These are phyloP conservation scores for Formica selysi DNA, from an alignment of 1,140 invertebrate genomes.

Conservation along the genomic window DNA sequence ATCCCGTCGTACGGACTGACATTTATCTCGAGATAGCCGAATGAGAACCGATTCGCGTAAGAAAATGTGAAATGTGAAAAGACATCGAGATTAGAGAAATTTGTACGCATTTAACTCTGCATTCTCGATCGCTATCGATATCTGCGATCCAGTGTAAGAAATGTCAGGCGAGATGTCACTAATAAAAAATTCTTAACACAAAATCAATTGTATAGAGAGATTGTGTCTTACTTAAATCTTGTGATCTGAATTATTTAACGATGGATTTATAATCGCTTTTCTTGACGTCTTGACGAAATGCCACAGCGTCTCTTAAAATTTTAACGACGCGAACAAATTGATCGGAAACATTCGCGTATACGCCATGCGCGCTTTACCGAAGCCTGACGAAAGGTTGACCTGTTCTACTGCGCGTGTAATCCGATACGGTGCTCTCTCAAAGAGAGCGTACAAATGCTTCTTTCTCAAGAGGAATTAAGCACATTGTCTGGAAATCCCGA, in stretches of 20 bases:
- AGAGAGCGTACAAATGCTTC: not conserved
- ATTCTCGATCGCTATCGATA: not conserved
- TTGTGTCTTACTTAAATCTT: not conserved
- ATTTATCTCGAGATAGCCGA: not conserved
- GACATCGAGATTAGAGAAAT: not conserved
- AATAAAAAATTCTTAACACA: not conserved
- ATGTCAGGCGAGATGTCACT: not conserved
- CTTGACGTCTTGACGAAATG: not conserved
- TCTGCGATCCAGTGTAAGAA: not conserved
- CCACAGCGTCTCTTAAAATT: not conserved
- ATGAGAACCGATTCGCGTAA: not conserved
- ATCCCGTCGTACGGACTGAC: not conserved
- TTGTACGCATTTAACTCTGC: not conserved
- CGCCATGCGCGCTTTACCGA: slow-evolving; percentile 3
- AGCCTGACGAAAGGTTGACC: slow-evolving; percentile 25
- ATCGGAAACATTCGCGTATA: not conserved
- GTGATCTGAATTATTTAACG: not conserved
- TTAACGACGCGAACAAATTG: not conserved
- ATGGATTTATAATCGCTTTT: not conserved
- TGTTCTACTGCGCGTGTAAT: slow-evolving; percentile 44
- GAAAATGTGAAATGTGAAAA: not conserved
- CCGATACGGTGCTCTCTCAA: not conserved
- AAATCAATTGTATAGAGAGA: not conserved
- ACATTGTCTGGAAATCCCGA: slow-evolving; percentile 2
- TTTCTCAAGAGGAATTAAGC: not conserved